Base-by-base conservation (phyloP, 2,113 vertebrate species). In the Oxyruncus cristatus region DNA sequence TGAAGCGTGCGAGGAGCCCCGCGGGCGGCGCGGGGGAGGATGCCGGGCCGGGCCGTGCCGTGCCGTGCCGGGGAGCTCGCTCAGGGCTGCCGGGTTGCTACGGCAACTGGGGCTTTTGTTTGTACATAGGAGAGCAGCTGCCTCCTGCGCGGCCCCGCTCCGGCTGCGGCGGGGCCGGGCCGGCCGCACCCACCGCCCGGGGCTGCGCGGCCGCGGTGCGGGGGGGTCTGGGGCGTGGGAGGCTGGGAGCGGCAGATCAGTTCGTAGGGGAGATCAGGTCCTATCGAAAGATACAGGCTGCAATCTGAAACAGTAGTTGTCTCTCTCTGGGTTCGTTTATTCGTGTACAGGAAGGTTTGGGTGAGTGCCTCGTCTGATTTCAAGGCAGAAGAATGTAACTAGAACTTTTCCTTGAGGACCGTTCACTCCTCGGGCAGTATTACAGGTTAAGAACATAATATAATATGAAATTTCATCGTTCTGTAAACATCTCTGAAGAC, bases 31-130 rank as follows among this genome's bases (percentile, higher is more conserved):
- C 50, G 78, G 82, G 27, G 76, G 92, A 33, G 63, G 67, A 11
- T 42, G 89, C 32, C 5, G 59, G 71, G 35, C 27, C 15, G 58
- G 14, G 42, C 16, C 35, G 41, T 1, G 76, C 27, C 15, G 58
- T 15, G 42, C 16, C 35, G 41, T 1, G 76, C 73, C 30, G 14
- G 75, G 96, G 61, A 88, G 91, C 79, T 88, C 63, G 94, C 61
- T 55, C 84, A 15, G 95, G 81, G 95, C 94, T 86, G 94, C 90
- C 56, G 65, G 59, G 97, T 98, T 98, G 96, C 97, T 87, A 85
- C 72, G 96, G 98, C 92, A 98, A 98, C 97, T 22, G n/a, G 33
- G 94, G 68, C 75, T 93, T 93, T 90, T 97, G 97, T 98, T 98
- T 97, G 97, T 97, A 96, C 94, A 86, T 85, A 97, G 27, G 81